Evolutionary conservation across 2,888 invertebrate species (phyloP), one percentile per base, ranked within the genome.

Genomic region (Amiota mariae): DNA sequence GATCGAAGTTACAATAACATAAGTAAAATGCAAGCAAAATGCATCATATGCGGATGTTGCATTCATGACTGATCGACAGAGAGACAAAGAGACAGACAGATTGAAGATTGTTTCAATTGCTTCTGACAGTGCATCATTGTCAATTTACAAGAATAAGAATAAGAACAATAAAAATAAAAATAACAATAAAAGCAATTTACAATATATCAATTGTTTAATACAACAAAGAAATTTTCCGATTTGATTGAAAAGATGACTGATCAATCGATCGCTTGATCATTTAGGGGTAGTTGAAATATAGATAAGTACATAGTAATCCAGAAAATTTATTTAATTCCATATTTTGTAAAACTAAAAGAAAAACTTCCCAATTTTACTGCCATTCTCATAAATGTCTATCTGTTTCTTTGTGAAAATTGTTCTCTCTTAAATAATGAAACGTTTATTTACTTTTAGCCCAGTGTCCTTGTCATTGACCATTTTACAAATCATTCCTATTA

Each of bases 41-140:
- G 24, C 24, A 24, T 24, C 24, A 24, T 24, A 36, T 36, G 36
- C 36, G 8, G 36, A 36, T 36, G 6, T 74, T 71, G 66, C 70
- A 68, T 72, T 67, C 51, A 59, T 61, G 68, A 72, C 61, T 63
- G 61, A 61, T 18, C n/a, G 36, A 61, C 8, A 36, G 63, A 46
- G 3, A 24, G 24, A 3, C 24, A 24, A n/a, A n/a, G n/a, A n/a
- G 36, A 61, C 8, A 36, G 63, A 63, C 36, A 46, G 46, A 36
- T 6, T 63, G 8, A 24, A 63, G 63, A 36, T 20, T 46, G 46
- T 63, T 63, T 63, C 63, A 63, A 63, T 63, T 63, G 36, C 13
- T 4, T 63, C 4, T 63, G 36, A 63, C 63, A 63, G 18, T 9
- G 54, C 13, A 15, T 54, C 54, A 54, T 8, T 8, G 54, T n/a